Base-by-base conservation (phyloP, 2,113 vertebrate genomes). In the Vulpes lagopus region DNA sequence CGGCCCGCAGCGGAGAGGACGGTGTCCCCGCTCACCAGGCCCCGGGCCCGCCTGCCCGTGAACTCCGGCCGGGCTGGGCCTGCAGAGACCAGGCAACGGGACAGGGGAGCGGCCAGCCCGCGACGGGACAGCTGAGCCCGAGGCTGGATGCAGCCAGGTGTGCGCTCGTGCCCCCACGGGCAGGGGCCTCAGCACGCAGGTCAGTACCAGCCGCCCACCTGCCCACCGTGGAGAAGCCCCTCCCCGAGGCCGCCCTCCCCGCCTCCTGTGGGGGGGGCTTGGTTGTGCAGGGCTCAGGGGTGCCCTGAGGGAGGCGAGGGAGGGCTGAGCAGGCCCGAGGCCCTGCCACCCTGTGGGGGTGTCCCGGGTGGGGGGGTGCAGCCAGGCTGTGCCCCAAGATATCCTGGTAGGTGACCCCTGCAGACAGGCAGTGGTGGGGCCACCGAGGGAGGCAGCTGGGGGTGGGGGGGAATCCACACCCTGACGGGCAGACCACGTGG, bases 181-280 rank as follows among this genome's bases (percentile, higher is more conserved):
- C n/a, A 2, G 22, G 23, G 65, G 14, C n/a, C 32, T 38, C 43
- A 22, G 12, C 43, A 16, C 8, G 1, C 2, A 10, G 2, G 8
- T 19, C 27, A 32, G 27, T 3, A 1, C 38, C 4, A 9, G 43
- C 9, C 43, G 0, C 74, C 74, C 74, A 3, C 73, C 38, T 0
- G 8, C 8, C 4, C 0, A 14, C 43, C 7, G 43, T 43, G 43
- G 43, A 76, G 14, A 71, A 49, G 16, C 8, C 17, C 51, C 51
- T 19, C 15, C 67, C 85, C 35, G 16, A 25, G 59, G 81, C 25
- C 20, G 38, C 25, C 57, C n/a, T 30, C 5, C 59, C 59, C 16
- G 3, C 35, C 3, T 0, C 17, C 25, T 25, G 27, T 0, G 0
- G 60, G 14, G 59, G 8, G 3, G 9, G 30, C 20, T 5, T 4